Conservation (phyloP, 2,888 invertebrate genomes). For the Zaprionus bogoriensis region DNA sequence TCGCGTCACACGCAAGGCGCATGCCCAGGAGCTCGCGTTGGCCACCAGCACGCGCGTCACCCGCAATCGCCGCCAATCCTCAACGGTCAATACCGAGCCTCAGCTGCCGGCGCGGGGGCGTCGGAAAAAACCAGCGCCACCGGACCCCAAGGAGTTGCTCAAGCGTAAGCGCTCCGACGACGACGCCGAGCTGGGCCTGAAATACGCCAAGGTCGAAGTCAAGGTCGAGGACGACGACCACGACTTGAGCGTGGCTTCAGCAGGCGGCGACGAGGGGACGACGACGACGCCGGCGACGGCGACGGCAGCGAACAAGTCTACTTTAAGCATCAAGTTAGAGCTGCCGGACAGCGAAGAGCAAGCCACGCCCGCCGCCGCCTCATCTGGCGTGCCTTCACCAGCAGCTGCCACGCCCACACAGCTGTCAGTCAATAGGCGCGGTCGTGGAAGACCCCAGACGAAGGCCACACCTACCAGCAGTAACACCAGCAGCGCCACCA, state of each 20-base stretch:
- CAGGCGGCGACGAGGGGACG: slow-evolving; percentile 13
- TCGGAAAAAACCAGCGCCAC: slow-evolving; percentile 44
- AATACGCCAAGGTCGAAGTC: slow-evolving; percentile 70
- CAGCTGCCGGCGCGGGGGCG: slow-evolving; percentile 57
- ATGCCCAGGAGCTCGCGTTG: slow-evolving; percentile 73
- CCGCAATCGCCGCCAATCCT: slow-evolving; percentile 71
- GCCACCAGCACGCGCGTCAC: slow-evolving; percentile 74
- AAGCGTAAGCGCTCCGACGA: slow-evolving; percentile 78
- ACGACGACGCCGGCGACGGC: slow-evolving; percentile 9
- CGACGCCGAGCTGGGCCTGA: slow-evolving; percentile 63
- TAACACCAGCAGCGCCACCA: slow-evolving; percentile 47
- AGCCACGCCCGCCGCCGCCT: not conserved
- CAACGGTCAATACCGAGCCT: slow-evolving; percentile 47
- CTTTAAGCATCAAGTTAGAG: slow-evolving; percentile 70
- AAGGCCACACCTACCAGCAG: slow-evolving; percentile 16
- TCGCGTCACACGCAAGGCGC: slow-evolving; percentile 80
- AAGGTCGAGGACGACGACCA: slow-evolving; percentile 43
- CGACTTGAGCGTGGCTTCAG: slow-evolving; percentile 13
- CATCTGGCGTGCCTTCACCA: slow-evolving; percentile 29
- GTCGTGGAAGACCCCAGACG: slow-evolving; percentile 63
- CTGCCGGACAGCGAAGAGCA: slow-evolving; percentile 67
- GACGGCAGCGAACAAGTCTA: slow-evolving; percentile 1
- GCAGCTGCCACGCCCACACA: slow-evolving; percentile 25
- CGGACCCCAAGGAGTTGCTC: slow-evolving; percentile 38
- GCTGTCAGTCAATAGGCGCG: slow-evolving; percentile 43